Base-by-base conservation (phyloP, 2,888 invertebrate genomes). In the Diadromus collaris region DNA sequence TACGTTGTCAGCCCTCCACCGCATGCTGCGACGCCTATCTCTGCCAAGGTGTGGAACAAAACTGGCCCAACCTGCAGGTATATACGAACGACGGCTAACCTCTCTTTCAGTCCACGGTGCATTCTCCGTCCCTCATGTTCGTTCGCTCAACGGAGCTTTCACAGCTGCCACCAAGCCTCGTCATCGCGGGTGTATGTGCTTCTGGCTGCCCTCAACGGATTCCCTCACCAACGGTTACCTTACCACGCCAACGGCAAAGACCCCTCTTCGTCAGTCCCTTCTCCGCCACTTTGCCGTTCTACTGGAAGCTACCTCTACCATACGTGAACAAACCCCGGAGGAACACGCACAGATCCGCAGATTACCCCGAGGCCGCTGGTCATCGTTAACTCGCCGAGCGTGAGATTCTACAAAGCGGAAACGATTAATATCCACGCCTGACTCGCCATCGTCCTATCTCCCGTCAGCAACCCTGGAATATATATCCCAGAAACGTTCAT, bases 201-300 rank as follows among this genome's bases (percentile, higher is more conserved):
- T 63, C 46, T 56, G 70, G 80, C 81, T 79, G 80, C 82, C 83
- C 83, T 83, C 84, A 86, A 86, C 86, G 83, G 83, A 80, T 85
- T 82, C 78, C 82, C 79, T 79, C 83, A 85, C 85, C 83, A 82
- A 77, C 51, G 9, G 6, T 21, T 70, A 74, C 65, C 77, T 13
- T 16, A 41, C 38, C 74, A 29, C 13, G 56, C 71, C 67, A 74
- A 10, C 38, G 67, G 61, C 70, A 38, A 58, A 70, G 51, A 67
- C 73, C 81, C 75, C 68, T 73, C 72, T 69, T 73, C 67, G 61
- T 64, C 51, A 48, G 27, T 46, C 74, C 60, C 58, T 58, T 65
- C 48, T 64, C 56, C 51, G 32, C 54, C 71, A 19, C 56, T 58
- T 77, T 58, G 27, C 61, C 48, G 29, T 70, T 56, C 44, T 48